Base-by-base conservation (phyloP, 2,113 vertebrate species). In the Limnothrissa miodon region DNA sequence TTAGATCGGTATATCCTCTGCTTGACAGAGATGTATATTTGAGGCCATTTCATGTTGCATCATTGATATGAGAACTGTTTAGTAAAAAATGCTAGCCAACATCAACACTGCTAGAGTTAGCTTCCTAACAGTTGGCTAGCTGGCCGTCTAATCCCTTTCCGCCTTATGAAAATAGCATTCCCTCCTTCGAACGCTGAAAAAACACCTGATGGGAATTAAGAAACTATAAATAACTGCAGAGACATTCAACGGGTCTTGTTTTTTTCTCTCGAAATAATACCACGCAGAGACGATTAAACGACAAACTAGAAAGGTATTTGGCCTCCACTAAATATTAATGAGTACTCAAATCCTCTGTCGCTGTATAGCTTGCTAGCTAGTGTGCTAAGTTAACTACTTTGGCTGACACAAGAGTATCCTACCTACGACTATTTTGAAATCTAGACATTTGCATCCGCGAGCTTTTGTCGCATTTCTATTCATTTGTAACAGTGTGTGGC, bases 121-220 rank as follows among this genome's bases (percentile, higher is more conserved):
- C 51, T 15, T 74, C 42, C 78, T 83, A 25, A 42, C 79, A 79
- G 19, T 59, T 70, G 82, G 87, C 87, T 78, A 84, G 83, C 80
- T 87, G 78, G 86, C 81, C 62, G 83, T 83, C 44, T 88, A 84
- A 89, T 89, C 88, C 84, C 83, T 85, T 85, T 88, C 59, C 70
- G 83, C 80, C 78, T 83, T 81, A 59, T 45, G 83, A 81, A 87
- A 81, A 74, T 45, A 36, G 79, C 79, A 44, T 82, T 81, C 80
- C 45, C 48, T 86, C 17, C 80, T 17, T 83, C 79, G 7, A 79
- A 46, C 1, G 56, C 39, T 11, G 5, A 74, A 81, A 74, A 83
- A 80, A 81, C 83, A 81, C 45, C 51, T 80, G 48, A 82, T 21
- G 51, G 29, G 45, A 80, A n/a, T 85, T 51, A 29, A 7, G 36